Base-by-base conservation (phyloP, 2,797 vertebrate genomes). In the Leptodactylus fallax region DNA sequence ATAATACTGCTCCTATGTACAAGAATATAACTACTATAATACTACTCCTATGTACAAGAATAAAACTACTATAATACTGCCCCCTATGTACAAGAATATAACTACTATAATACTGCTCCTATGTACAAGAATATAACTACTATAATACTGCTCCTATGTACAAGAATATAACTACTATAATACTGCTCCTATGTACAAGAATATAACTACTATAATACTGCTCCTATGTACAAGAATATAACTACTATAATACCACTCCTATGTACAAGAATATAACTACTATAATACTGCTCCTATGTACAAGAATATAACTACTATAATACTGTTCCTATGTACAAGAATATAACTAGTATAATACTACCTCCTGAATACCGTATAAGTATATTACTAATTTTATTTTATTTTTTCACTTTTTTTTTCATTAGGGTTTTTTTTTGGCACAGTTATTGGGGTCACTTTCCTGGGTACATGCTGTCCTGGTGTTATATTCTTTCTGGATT, bases 151-250 rank as follows among this genome's bases (percentile, higher is more conserved):
- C 56, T 60, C 56, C 56, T 60, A 60, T 60, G 19, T 61, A 61
- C 58, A 61, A 61, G 19, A 61, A 61, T 61, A 61, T 61, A 61
- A 61, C 58, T 61, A 61, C 58, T 61, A 61, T 61, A 61, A 61
- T 61, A 19, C 58, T 61, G 7, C 19, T 10, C 58, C 19, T 61
- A 61, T 61, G 19, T 61, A 61, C 58, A 61, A 61, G 58, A 61
- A 61, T 61, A 61, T 61, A 61, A 21, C 58, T 61, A 61, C 19
- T 61, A 61, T 61, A 61, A 61, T 61, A 61, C 58, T 61, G 7
- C 58, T 61, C 19, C 58, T 61, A 61, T 61, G 19, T 61, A 9
- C 58, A 61, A 61, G 58, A 61, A 61, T 61, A 61, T 61, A 61
- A 61, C 58, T 61, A 61, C 58, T 58, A 58, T 58, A 58, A 58